These are phyloP conservation scores for Spermophilus dauricus DNA, from an alignment of 2,113 vertebrate species.

Conservation along the genomic window DNA sequence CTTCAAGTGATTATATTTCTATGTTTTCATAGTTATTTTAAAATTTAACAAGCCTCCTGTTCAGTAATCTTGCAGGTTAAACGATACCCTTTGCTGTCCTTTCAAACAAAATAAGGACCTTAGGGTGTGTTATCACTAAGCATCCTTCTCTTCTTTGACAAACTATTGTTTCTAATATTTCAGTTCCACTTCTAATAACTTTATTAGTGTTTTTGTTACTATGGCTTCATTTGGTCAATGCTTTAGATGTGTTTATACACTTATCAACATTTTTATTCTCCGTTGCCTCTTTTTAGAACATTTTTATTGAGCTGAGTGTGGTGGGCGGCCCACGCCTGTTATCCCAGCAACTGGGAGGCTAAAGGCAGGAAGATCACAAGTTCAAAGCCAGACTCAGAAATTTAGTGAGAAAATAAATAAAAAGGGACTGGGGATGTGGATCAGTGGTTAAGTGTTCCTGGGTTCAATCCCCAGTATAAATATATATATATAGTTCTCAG, in stretches of 20 bases:
- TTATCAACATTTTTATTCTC: background rate
- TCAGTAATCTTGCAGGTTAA: background rate
- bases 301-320: background rate
- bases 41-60: conserved; percentile 9
- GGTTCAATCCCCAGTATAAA: no score
- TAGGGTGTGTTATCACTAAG: background rate
- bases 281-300: background rate
- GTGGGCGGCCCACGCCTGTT: no score
- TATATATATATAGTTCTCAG: no score
- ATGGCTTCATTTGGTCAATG: background rate
- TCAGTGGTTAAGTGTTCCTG: no score
- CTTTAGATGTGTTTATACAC: background rate
- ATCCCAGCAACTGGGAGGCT: no score
- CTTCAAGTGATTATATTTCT: conserved; percentile 19
- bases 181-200: background rate
- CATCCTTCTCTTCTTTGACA: background rate
- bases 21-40: conserved; percentile 30
- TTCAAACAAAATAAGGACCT: conserved; percentile 17
- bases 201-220: background rate
- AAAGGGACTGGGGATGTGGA: no score
- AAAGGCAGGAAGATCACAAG: no score
- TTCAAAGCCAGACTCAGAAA: no score
- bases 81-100: background rate
- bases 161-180: background rate
- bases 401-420: no score